Evolutionary conservation across 2,113 vertebrate species (phyloP), one percentile per base, ranked within the genome.

Genomic region (Lutjanus erythropterus): DNA sequence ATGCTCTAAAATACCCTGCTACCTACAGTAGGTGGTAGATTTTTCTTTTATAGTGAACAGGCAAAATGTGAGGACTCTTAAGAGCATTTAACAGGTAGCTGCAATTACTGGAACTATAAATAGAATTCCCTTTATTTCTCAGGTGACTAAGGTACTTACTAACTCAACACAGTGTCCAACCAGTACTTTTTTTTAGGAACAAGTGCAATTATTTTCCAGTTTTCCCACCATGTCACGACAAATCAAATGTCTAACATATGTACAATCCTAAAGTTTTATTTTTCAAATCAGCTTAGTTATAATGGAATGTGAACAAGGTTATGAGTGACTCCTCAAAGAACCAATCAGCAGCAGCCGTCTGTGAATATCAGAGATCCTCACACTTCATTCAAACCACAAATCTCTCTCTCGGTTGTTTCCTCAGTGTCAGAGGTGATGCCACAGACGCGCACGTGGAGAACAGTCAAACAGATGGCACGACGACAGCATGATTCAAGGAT

Each of bases 1-100:
- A 90, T 91, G 91, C 91, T 86, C 25, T 39, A 75, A 73, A 84
- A 65, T 44, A 86, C 64, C 62, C 64, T 62, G 75, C 62, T 75
- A 33, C 53, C 78, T 81, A 84, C 44, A 66, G n/a, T 33, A 49
- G 27, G 33, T 74, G 66, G 19, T 60, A 46, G 55, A 65, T 23
- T 39, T 64, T 23, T 65, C 9, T 53, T 47, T 86, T 31, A 50
- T 56, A 41, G 16, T 64, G 42, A 88, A 70, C 70, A 87, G 80
- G 78, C 78, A 86, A 84, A 83, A 78, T 73, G 79, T 81, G 74
- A 85, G 41, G 42, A 65, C 29, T 60, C 25, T 31, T 55, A n/a
- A 69, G 75, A 75, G 75, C 55, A 52, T 73, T 74, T 35, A 67
- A 66, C 70, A 78, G 50, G 68, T 87, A 85, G 60, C 65, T 86